Base-by-base conservation (phyloP, 2,888 invertebrate genomes). In the Tanaodytes sp. region DNA sequence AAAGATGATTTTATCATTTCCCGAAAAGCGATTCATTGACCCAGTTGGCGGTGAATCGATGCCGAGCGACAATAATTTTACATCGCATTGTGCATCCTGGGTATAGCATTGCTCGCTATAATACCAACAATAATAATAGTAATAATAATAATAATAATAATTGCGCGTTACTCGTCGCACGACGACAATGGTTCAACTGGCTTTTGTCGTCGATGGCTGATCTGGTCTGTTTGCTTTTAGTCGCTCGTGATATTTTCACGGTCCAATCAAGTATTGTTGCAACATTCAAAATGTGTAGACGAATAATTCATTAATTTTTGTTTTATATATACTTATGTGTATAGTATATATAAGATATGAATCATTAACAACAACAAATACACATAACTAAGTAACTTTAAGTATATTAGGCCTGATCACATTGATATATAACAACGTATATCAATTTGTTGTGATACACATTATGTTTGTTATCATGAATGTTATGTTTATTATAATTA, bases 381-480 rank as follows among this genome's bases (percentile, higher is more conserved):
- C 79, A 82, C 77, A 76, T n/a, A n/a, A n/a, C n/a, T 79, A 78
- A 73, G 73, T 78, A 82, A 82, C 82, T 78, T 80, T 82, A 82
- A 83, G 81, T 82, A 83, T 82, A 82, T 83, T 83, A 83, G 83
- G 83, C 83, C 83, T 77, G 81, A 83, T 80, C 77, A 81, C 80
- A 79, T 82, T 77, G 75, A 79, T 78, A 78, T 76, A 74, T 73
- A 74, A 67, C 76, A 71, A 76, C 72, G 71, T 51, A n/a, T n/a
- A n/a, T n/a, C n/a, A n/a, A n/a, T n/a, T n/a, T n/a, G n/a, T n/a
- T n/a, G n/a, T n/a, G n/a, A n/a, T n/a, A n/a, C n/a, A n/a, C n/a
- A n/a, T n/a, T n/a, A n/a, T n/a, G n/a, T n/a, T n/a, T n/a, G n/a
- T n/a, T n/a, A n/a, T n/a, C n/a, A n/a, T n/a, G n/a, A n/a, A n/a